Evolutionary conservation across 2,113 vertebrate genomes (phyloP).

Genomic region (Cariama cristata): DNA sequence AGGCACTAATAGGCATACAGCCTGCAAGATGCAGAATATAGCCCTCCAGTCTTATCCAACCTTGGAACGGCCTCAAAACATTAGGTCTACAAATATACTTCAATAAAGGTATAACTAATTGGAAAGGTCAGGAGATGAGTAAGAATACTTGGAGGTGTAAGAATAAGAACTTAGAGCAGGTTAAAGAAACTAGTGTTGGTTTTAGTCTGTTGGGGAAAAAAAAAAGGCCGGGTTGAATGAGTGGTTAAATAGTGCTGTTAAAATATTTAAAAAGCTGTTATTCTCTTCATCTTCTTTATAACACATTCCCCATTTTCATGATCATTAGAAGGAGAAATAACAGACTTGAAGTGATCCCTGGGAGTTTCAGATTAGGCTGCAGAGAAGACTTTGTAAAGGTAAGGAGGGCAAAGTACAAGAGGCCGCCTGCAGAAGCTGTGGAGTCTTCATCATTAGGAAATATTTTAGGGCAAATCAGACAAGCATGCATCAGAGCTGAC

Average conservation of each 20-base stretch:
- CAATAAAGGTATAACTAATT: not conserved
- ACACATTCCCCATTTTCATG: not conserved
- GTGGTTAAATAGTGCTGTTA: not conserved
- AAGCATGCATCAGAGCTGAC: not conserved
- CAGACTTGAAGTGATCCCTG: not conserved
- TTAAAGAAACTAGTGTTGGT: not conserved
- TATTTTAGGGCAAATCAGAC: not conserved
- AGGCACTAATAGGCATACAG: not conserved
- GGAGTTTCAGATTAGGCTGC: not conserved
- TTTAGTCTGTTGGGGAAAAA: not conserved
- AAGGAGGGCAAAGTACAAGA: not conserved
- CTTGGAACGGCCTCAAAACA: not conserved
- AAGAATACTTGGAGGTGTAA: not conserved
- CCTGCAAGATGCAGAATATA: not conserved
- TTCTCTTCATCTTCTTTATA: not conserved
- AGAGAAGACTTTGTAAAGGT: not conserved
- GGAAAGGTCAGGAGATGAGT: not conserved
- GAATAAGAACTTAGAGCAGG: not conserved
- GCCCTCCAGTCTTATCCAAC: not conserved
- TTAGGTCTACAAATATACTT: not conserved
- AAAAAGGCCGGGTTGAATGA: fast-evolving
- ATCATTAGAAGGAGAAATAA: not conserved
- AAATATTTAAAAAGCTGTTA: not conserved
- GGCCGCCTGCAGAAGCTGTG: not conserved
- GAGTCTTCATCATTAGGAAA: not conserved